Percentiles rank a stretch among this genome's conserved stretches.
These are phyloP conservation scores for Laothoe populi DNA, from an alignment of 2,888 invertebrate genomes.

Conservation along the genomic window DNA sequence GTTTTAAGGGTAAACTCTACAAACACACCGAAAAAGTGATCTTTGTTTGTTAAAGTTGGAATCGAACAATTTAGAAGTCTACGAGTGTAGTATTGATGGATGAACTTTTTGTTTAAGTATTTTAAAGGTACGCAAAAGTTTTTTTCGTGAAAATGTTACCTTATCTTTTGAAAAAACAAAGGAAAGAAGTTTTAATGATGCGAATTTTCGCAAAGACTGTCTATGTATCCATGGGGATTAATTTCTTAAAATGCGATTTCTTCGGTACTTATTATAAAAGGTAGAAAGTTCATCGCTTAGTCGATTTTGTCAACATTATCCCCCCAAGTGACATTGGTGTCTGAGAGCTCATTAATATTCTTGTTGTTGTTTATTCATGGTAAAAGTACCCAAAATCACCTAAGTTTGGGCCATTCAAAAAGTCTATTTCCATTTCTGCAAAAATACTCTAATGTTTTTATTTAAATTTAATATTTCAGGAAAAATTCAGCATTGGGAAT, in stretches of 20 bases:
- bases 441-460: too few species aligned
- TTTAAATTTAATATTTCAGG: too few species aligned
- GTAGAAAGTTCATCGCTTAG: slow-evolving; percentile 8
- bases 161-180: background rate
- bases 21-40: too few species aligned
- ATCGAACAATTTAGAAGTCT: too few species aligned
- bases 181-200: background rate
- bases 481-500: too few species aligned
- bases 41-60: too few species aligned
- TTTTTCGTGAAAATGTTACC: background rate
- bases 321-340: background rate
- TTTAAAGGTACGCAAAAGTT: background rate
- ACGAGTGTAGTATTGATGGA: too few species aligned
- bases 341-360: background rate
- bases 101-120: too few species aligned
- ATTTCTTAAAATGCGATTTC: slow-evolving; percentile 22
- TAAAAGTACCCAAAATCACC: background rate
- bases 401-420: too few species aligned
- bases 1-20: too few species aligned
- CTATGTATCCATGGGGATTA: slow-evolving; percentile 2
- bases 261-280: slow-evolving; percentile 1
- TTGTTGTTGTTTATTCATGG: background rate
- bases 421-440: too few species aligned
- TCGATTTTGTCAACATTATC: background rate
- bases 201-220: background rate